These are phyloP conservation scores for Trichonephila clavipes DNA, from an alignment of 1,140 invertebrate genomes.

Conservation along the genomic window DNA sequence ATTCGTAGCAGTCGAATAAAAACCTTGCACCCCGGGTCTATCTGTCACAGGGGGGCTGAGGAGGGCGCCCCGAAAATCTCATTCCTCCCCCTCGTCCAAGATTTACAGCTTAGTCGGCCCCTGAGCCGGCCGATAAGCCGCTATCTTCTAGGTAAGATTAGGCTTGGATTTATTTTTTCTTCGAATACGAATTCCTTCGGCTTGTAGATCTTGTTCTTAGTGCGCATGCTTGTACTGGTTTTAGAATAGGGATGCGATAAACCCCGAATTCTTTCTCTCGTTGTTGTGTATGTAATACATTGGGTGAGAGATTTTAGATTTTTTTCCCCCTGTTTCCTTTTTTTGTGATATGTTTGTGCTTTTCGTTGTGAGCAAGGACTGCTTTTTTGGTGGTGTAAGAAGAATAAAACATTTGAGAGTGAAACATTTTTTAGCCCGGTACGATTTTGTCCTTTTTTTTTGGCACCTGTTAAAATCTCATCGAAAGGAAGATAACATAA, in stretches of 20 bases:
- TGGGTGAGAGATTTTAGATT: neutral
- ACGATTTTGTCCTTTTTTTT: too few relatives aligned
- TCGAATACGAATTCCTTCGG: slow-evolving; percentile 23
- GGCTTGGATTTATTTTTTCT: slow-evolving; percentile 65
- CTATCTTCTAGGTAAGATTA: slow-evolving; percentile 70
- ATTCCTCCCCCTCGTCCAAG: slow-evolving; percentile 12
- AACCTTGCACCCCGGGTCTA: neutral
- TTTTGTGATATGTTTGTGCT: too few relatives aligned
- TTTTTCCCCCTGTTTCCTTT: neutral
- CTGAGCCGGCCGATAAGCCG: slow-evolving; percentile 48
- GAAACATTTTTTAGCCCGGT: too few relatives aligned
- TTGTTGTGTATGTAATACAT: too few relatives aligned
- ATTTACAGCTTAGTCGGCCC: slow-evolving; percentile 49
- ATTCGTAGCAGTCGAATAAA: slow-evolving; percentile 40
- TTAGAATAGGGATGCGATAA: neutral
- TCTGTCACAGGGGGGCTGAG: neutral
- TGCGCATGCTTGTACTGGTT: slow-evolving; percentile 58
- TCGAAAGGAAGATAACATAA: too few relatives aligned
- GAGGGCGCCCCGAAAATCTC: neutral
- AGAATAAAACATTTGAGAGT: too few relatives aligned
- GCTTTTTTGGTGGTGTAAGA: too few relatives aligned
- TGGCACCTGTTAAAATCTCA: too few relatives aligned
- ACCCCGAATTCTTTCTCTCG: neutral
- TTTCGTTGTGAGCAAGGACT: too few relatives aligned
- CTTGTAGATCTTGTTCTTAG: neutral